Percentiles rank a stretch among this genome's conserved stretches.
Conservation (phyloP, 2,113 vertebrate genomes). For the Tragelaphus buxtoni region DNA sequence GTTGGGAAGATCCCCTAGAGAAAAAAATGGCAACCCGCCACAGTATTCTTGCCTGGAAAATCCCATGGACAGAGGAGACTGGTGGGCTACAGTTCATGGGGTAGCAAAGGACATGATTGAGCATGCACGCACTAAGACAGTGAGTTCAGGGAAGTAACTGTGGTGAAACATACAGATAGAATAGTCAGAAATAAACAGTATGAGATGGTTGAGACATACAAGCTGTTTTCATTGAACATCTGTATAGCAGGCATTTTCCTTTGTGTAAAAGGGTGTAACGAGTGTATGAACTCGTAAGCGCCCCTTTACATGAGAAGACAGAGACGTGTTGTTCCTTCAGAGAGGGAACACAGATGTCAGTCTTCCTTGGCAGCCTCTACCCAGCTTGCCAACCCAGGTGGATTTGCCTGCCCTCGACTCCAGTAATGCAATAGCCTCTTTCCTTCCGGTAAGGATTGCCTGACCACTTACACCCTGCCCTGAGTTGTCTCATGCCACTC, state of each 20-base stretch:
- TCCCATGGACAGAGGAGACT: not conserved
- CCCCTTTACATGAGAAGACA: not conserved
- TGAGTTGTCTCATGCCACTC: conserved; percentile 34
- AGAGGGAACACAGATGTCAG: not conserved
- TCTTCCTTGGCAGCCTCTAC: not conserved
- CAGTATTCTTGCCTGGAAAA: not conserved
- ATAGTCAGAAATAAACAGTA: not conserved
- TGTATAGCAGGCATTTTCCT: not conserved
- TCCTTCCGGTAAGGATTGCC: conserved; percentile 58
- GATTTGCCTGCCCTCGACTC: conserved; percentile 5
- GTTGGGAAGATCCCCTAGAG: not conserved
- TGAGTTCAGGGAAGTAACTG: not conserved
- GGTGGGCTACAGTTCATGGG: not conserved
- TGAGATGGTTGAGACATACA: not conserved
- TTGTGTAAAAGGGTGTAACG: not conserved
- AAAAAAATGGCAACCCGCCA: not conserved
- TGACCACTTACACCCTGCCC: not conserved
- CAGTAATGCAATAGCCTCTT: conserved; percentile 43
- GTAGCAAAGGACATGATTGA: not conserved
- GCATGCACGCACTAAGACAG: not conserved
- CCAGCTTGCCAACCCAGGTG: not conserved
- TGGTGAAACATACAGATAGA: not conserved
- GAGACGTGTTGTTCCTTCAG: not conserved
- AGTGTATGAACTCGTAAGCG: not conserved
- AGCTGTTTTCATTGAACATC: not conserved